Conservation (phyloP, 2,797 vertebrate species). For the Clarias laeviceps region DNA sequence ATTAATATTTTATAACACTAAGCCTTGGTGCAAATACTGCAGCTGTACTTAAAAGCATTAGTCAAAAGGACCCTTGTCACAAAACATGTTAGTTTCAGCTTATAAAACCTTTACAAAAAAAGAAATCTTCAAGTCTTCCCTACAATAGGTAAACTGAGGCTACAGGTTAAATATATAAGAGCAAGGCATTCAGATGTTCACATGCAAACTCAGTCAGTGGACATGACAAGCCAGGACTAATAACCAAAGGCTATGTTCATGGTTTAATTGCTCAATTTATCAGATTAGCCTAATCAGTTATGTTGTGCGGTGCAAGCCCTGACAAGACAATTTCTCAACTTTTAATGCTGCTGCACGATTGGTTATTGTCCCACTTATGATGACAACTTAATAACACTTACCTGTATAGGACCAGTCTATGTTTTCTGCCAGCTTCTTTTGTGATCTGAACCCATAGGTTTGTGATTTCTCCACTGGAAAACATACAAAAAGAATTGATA, state of each 20-base stretch:
- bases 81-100: background rate
- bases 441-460: slow-evolving; percentile 86
- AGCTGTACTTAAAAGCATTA: background rate
- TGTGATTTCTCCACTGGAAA: slow-evolving; percentile 75
- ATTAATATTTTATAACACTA: background rate
- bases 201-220: slow-evolving; percentile 4
- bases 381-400: slow-evolving; percentile 63
- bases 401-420: slow-evolving; percentile 97
- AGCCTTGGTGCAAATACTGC: background rate
- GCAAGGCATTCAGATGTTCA: background rate
- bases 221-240: slow-evolving; percentile 16
- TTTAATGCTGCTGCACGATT: slow-evolving; percentile 5
- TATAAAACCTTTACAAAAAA: background rate
- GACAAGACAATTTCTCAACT: slow-evolving; percentile 32
- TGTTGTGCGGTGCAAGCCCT: slow-evolving; percentile 31
- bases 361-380: background rate
- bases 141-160: background rate
- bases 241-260: slow-evolving; percentile 35
- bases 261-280: slow-evolving; percentile 31
- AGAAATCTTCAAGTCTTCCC: too few species aligned
- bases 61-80: background rate
- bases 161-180: background rate
- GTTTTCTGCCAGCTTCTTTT: slow-evolving; percentile 89
- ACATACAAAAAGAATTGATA: slow-evolving; percentile 53
- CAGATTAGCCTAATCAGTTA: slow-evolving; percentile 33